A percentile compares a stretch with the other conserved stretches of the same genome.
Evolutionary conservation across 2,113 vertebrate species (phyloP).

Genomic region (Diphyllodes magnificus): DNA sequence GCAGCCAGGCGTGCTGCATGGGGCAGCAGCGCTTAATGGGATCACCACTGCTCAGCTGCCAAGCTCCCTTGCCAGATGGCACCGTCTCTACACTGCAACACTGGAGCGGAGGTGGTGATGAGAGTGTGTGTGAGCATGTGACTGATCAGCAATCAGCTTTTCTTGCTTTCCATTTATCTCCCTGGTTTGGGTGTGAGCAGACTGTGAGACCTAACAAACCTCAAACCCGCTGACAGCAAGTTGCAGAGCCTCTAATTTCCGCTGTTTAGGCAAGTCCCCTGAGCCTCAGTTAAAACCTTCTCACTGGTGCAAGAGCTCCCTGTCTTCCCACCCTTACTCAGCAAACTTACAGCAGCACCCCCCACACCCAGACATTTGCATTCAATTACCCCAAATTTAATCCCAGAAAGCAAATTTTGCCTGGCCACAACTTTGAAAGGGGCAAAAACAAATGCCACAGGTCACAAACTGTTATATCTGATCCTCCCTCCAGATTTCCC

Average conservation of each 20-base stretch:
- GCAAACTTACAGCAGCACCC: not conserved
- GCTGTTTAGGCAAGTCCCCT: not conserved
- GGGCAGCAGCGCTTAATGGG: not conserved
- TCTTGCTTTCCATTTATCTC: not conserved
- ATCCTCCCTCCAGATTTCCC: not conserved
- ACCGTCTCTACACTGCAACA: fast-evolving
- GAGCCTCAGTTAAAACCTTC: not conserved
- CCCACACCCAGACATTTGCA: not conserved
- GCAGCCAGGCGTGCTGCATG: not conserved
- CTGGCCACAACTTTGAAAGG: not conserved
- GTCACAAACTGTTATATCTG: not conserved
- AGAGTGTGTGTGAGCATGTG: fast-evolving
- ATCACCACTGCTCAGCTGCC: not conserved
- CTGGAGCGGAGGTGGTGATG: fast-evolving
- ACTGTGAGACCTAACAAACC: not conserved
- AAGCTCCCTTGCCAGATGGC: not conserved
- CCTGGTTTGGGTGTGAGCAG: not conserved
- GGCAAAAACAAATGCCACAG: not conserved
- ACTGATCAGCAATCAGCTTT: not conserved
- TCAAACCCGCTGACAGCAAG: not conserved
- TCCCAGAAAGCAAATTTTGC: constrained; percentile 16
- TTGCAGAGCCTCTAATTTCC: not conserved
- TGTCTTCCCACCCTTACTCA: not conserved
- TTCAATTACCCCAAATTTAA: not conserved
- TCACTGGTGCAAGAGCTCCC: not conserved